These are phyloP conservation scores for Tyrannus savana DNA, from an alignment of 2,113 vertebrate genomes.

Conservation along the genomic window DNA sequence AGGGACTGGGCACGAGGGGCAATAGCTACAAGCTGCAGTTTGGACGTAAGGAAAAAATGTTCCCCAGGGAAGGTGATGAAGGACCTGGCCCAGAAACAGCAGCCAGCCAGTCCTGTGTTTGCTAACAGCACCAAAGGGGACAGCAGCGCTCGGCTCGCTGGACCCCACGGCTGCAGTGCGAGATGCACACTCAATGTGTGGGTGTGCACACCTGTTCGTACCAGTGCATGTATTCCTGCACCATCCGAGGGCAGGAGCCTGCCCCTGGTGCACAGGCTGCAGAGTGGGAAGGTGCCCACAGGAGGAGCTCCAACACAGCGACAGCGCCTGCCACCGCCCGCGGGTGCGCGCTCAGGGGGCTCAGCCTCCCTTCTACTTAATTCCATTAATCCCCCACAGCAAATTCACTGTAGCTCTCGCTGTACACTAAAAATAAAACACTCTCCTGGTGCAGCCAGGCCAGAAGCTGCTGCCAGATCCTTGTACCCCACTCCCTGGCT, in stretches of 20 bases:
- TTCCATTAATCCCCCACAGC: slow-evolving; percentile 52
- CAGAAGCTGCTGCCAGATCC: slow-evolving; percentile 7
- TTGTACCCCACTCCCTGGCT: neutral
- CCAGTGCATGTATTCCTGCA: neutral
- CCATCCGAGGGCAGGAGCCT: neutral
- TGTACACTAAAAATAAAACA: slow-evolving; percentile 47
- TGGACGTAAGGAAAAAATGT: neutral
- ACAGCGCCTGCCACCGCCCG: neutral
- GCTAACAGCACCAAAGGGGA: neutral
- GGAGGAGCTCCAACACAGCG: slow-evolving; percentile 66
- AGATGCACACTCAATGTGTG: rapidly evolving
- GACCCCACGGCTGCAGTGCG: rapidly evolving
- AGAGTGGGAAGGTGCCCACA: slow-evolving; percentile 9
- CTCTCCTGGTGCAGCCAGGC: neutral
- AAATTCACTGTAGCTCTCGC: slow-evolving; percentile 26
- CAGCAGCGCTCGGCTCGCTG: rapidly evolving
- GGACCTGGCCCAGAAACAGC: neutral
- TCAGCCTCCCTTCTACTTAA: slow-evolving; percentile 12
- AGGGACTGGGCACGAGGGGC: neutral
- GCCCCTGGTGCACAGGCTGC: neutral
- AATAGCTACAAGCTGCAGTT: neutral
- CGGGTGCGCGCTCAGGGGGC: neutral
- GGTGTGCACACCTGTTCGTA: rapidly evolving
- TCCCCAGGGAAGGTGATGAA: neutral
- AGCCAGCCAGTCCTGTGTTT: neutral